Conservation (phyloP, 1,140 invertebrate species). For the Panonychus citri region DNA sequence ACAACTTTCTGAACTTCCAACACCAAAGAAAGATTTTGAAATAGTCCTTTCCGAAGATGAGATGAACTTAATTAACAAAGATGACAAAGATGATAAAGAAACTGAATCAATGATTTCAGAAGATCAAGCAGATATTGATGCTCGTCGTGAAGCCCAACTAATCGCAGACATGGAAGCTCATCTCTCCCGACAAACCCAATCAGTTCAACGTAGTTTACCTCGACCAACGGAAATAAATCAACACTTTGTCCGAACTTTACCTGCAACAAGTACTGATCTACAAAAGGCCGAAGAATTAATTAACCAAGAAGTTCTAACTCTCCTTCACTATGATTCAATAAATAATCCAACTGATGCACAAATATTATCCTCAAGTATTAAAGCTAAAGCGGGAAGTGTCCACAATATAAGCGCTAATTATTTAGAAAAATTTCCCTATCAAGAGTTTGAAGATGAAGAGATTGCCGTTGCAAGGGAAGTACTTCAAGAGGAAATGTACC, state of each 20-base stretch:
- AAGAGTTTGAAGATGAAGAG: conserved; percentile 43
- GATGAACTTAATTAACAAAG: conserved; percentile 17
- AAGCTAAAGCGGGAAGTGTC: not conserved
- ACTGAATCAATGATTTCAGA: conserved; percentile 27
- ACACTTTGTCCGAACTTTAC: conserved; percentile 45
- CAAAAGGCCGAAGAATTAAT: conserved; percentile 89
- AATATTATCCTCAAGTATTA: not conserved
- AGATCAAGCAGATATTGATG: conserved; percentile 76
- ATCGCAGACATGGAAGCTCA: conserved; percentile 31
- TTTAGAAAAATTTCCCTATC: conserved; percentile 63
- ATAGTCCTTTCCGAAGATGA: conserved; percentile 84
- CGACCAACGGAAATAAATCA: conserved; percentile 65
- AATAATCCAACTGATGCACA: conserved; percentile 26
- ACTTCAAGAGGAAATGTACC: conserved; percentile 73
- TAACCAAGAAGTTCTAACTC: conserved; percentile 85
- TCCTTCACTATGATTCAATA: conserved; percentile 68
- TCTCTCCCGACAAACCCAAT: conserved; percentile 52
- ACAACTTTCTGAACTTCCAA: conserved; percentile 52
- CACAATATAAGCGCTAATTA: conserved; percentile 36
- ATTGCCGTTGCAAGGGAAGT: conserved; percentile 61
- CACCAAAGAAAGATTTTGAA: conserved; percentile 90
- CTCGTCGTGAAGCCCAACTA: conserved; percentile 34
- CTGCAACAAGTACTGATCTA: conserved; percentile 41
- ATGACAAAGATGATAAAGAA: conserved; percentile 21
- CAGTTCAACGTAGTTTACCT: conserved; percentile 68